Base-by-base conservation (phyloP, 1,140 invertebrate genomes). In the Papilio xuthus region DNA sequence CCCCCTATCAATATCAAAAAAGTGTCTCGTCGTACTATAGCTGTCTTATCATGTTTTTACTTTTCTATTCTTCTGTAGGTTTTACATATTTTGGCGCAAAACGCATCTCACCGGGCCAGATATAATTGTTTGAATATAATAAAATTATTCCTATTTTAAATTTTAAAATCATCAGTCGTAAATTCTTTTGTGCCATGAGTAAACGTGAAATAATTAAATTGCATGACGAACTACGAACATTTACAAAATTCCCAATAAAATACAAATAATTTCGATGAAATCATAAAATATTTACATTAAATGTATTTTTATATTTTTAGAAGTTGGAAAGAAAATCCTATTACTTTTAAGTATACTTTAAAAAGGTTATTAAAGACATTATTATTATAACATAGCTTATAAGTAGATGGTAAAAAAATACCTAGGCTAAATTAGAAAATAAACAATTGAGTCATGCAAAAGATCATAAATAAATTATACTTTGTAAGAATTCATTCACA, bases 371-470 rank as follows among this genome's bases (percentile, higher is more conserved):
- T 44, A 41, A 6, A 71, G 70, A 71, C 70, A 71, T 71, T 71
- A 71, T 71, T 71, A 44, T 71, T 71, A 42, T 13, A 37, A 69
- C 70, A 42, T 60, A 60, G n/a, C 70, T 10, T 10, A 23, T 71
- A 71, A 41, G 70, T 42, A 41, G 70, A 20, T 42, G 44, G 8
- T 71, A 71, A 71, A 3, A 20, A 71, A 71, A 42, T 18, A 1
- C 41, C 2, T 71, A 71, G 70, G 7, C 18, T 42, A 20, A 44
- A 71, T 6, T 71, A 71, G 70, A 71, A 42, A 44, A 71, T 44
- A 42, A 71, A 71, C 32, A 20, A 71, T 71, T 71, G 70, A 71
- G 70, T 71, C 70, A 71, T 71, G 7, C 8, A 71, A 71, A 42
- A 71, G 56, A 26, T 20, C 20, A 23, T 20, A 44, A 71, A 23